Base-by-base conservation (phyloP, 2,797 vertebrate genomes). In the Nyctibius grandis region DNA sequence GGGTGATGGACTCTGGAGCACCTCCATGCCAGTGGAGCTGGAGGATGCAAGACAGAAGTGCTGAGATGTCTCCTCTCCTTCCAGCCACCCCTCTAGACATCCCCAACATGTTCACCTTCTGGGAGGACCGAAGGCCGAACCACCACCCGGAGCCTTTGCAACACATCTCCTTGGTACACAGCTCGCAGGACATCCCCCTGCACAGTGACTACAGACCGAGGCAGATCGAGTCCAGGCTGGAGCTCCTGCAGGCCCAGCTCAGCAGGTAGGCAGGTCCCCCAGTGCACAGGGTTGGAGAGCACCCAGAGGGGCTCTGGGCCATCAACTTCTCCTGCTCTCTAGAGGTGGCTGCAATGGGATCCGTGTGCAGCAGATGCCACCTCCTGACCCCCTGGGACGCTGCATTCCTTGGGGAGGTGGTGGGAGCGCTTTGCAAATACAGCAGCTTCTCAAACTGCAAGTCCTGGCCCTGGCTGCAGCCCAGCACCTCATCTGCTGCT, bases 181-280 rank as follows among this genome's bases (percentile, higher is more conserved):
- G 96, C 40, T 80, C 98, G 0, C 97, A 93, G 84, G 98, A 97
- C 50, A 90, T 94, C 4, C 97, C 97, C 6, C 93, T 94, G 34
- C 97, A 98, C n/a, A 21, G 97, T 0, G 98, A 98, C 88, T 96
- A 96, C 69, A 97, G 98, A 79, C 97, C 99, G 1, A 97, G 91
- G 13, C 98, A 99, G 80, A 98, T 99, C 5, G 98, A 99, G 89
- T 98, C 98, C 92, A 98, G 99, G 54, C 97, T 99, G 85, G 99
- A 99, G 94, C 97, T 99, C 77, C 98, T 99, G 86, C 99, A 99
- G 97, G 98, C 98, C 15, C 99, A 99, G 96, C 97, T 99, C 65
- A 99, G 98, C 97, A 98, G 99, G 99, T 99, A 90, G 86, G 95
- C 67, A 74, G 23, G 4, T 34, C 54, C 33, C 23, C 23, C 0